Percentiles rank a stretch among this genome's conserved stretches.
phyloP scores from a whole-genome alignment of 2,888 invertebrate genomes.

The Doris montereyensis region DNA sequence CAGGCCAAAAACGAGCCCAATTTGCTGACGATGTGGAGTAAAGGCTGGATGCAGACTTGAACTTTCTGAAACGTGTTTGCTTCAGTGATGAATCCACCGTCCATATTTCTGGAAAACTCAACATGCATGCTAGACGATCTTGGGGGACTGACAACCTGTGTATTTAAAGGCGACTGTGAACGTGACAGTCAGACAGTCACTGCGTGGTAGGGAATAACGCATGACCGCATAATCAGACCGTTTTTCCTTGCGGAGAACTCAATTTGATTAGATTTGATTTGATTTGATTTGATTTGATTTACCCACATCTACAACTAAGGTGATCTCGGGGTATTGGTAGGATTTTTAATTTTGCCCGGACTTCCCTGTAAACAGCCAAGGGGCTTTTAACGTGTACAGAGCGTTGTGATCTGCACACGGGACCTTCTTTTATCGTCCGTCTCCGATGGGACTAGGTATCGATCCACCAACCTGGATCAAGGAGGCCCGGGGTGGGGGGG shows the following conservation, averaged over 20 bases:
- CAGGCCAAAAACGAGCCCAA: background rate
- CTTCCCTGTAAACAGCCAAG: too few species aligned
- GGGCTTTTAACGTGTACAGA: too few species aligned
- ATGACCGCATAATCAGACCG: background rate
- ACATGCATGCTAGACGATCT: background rate
- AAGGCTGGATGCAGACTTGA: background rate
- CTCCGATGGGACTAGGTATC: too few species aligned
- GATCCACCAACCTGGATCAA: too few species aligned
- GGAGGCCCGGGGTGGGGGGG: too few species aligned
- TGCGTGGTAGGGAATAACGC: background rate
- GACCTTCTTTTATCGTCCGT: too few species aligned
- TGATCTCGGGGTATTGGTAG: too few species aligned
- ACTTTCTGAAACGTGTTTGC: background rate
- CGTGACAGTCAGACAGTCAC: background rate
- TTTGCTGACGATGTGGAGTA: background rate
- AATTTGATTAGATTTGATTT: too few species aligned
- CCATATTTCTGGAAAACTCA: background rate
- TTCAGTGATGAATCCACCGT: background rate
- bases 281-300: too few species aligned
- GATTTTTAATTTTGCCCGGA: too few species aligned
- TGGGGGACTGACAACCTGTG: background rate
- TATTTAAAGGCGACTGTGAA: background rate
- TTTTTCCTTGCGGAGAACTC: background rate
- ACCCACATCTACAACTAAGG: too few species aligned
- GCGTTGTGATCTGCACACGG: too few species aligned